These are phyloP conservation scores for Philereme transversata DNA, from an alignment of 2,888 invertebrate genomes.

Conservation along the genomic window DNA sequence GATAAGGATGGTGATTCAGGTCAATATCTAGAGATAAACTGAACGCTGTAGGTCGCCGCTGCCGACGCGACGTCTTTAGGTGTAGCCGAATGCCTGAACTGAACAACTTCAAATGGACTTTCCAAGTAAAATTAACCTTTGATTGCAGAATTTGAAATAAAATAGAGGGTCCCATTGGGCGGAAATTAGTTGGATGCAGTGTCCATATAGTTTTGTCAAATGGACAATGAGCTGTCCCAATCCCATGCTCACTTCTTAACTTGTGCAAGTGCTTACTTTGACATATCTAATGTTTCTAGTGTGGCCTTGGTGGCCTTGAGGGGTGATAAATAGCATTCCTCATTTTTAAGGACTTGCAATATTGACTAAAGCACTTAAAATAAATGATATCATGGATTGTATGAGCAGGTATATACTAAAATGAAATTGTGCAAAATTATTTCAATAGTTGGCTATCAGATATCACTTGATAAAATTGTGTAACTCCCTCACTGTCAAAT, in stretches of 20 bases:
- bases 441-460: constrained; percentile 22
- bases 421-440: constrained; percentile 9
- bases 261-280: too few relatives aligned
- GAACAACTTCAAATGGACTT: not conserved
- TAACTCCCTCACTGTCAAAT: constrained; percentile 4
- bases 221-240: too few relatives aligned
- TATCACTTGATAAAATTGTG: constrained; percentile 28
- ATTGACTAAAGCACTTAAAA: constrained; percentile 29
- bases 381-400: constrained; percentile 37
- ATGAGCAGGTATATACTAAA: not conserved
- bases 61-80: not conserved
- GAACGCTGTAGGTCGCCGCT: constrained; percentile 28
- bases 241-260: too few relatives aligned
- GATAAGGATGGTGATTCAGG: constrained; percentile 74
- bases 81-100: not conserved
- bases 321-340: constrained; percentile 53
- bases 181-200: too few relatives aligned
- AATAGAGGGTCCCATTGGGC: too few relatives aligned
- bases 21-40: constrained; percentile 74
- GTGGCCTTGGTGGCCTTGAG: constrained; percentile 43
- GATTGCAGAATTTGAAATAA: too few relatives aligned
- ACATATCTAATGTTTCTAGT: too few relatives aligned
- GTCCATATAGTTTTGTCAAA: too few relatives aligned
- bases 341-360: constrained; percentile 26
- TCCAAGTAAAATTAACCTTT: not conserved